Base-by-base conservation (phyloP, 2,888 invertebrate genomes). In the Empis stercorea region DNA sequence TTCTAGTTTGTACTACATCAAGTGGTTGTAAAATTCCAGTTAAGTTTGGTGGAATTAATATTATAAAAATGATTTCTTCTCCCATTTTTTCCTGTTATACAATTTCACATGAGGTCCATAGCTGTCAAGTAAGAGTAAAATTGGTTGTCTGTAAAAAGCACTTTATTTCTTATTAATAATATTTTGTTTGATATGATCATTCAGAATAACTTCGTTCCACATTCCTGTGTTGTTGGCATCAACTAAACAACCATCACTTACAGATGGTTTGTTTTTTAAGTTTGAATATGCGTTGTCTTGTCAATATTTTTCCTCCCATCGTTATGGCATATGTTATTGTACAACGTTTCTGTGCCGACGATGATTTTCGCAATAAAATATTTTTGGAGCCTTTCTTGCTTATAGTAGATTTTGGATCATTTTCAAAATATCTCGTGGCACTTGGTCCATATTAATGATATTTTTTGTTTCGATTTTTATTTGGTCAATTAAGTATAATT, bases 291-390 rank as follows among this genome's bases (percentile, higher is more conserved):
- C 3, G 20, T 4, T 20, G 5, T 20, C 4, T 4, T 3, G 30
- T 10, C 14, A 42, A 42, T 16, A 42, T 9, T 15, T 42, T 16
- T 16, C 30, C 30, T 13, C 30, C 30, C 42, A 30, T 42, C 9
- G 42, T 30, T 42, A 42, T 42, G 13, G 30, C 42, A 27, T 30
- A 42, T 42, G 42, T 42, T 42, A 42, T 27, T 11, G 42, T 42
- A 30, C 16, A 42, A 14, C 30, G 42, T 30, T 42, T 30, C 16
- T 42, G 42, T 13, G 42, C 30, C 23, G 42, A 42, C 30, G 42
- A 42, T 30, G 42, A 20, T 27, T 42, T 42, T 30, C 42, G 30
- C 13, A 42, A 30, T 30, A 42, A 30, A 27, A 40, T 16, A 23
- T 40, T 40, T 23, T 27, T 17, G 11, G 40, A 40, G 10, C 23